Percentiles rank a stretch among this genome's conserved stretches.
Evolutionary conservation across 2,888 invertebrate species (phyloP).

Genomic region (Acleris cristana): DNA sequence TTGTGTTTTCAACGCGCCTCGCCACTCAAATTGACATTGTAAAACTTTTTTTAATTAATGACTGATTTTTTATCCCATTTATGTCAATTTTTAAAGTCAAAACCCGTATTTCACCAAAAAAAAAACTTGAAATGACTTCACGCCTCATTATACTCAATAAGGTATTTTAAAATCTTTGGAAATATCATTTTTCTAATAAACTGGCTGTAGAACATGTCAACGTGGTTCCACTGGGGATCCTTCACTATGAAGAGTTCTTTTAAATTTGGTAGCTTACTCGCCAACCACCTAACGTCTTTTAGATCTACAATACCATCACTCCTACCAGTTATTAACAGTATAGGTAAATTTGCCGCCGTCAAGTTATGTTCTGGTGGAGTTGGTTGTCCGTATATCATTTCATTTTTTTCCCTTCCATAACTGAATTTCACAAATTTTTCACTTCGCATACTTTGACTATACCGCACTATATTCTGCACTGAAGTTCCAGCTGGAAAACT

Average conservation of each 20-base stretch:
- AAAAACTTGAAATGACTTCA: not conserved
- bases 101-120: too few species aligned
- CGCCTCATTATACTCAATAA: constrained; percentile 18
- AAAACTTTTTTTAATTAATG: too few species aligned
- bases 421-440: constrained; percentile 28
- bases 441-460: constrained; percentile 55
- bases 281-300: constrained; percentile 73
- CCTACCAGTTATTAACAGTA: constrained; percentile 23
- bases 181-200: constrained; percentile 18
- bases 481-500: constrained; percentile 27
- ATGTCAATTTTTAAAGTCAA: too few species aligned
- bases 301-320: constrained; percentile 82
- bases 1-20: too few species aligned
- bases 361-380: constrained; percentile 32
- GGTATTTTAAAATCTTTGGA: constrained; percentile 20
- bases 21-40: too few species aligned
- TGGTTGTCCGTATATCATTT: constrained; percentile 10
- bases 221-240: constrained; percentile 54
- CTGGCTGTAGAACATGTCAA: constrained; percentile 40
- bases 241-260: constrained; percentile 75
- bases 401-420: constrained; percentile 23
- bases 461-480: constrained; percentile 52
- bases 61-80: too few species aligned
- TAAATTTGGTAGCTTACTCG: constrained; percentile 71
- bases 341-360: constrained; percentile 21